Percentiles rank a stretch among this genome's conserved stretches.
These are phyloP conservation scores for Phymastichus coffea DNA, from an alignment of 1,140 invertebrate genomes.

Conservation along the genomic window DNA sequence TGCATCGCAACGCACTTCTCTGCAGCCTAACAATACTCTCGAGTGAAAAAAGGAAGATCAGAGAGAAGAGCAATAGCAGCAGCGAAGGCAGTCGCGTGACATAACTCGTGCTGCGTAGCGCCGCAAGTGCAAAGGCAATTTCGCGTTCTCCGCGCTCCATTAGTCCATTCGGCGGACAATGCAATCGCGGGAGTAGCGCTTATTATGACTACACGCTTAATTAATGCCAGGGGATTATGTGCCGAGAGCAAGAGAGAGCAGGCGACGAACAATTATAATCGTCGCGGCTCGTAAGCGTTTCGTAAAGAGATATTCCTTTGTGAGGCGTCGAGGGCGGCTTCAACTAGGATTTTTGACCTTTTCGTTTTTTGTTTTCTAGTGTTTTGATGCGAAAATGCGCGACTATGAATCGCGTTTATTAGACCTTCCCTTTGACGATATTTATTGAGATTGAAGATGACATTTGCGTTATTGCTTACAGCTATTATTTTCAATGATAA, in stretches of 20 bases:
- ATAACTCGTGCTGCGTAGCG: no score
- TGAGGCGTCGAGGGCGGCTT: slow-evolving; percentile 11
- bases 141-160: slow-evolving; percentile 35
- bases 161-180: slow-evolving; percentile 40
- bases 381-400: no score
- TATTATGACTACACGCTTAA: slow-evolving; percentile 53
- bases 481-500: no score
- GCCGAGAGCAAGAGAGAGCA: slow-evolving; percentile 29
- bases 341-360: no score
- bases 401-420: neutral
- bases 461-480: no score
- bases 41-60: no score
- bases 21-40: no score
- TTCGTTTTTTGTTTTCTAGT: neutral
- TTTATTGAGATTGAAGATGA: no score
- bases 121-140: slow-evolving; percentile 22
- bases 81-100: no score
- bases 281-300: neutral
- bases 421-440: no score
- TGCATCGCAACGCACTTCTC: no score
- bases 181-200: slow-evolving; percentile 29
- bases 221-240: slow-evolving; percentile 49
- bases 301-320: slow-evolving; percentile 14
- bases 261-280: slow-evolving; percentile 41
- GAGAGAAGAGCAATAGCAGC: no score